These are phyloP conservation scores for Agapornis roseicollis DNA, from an alignment of 2,113 vertebrate genomes.

Conservation along the genomic window DNA sequence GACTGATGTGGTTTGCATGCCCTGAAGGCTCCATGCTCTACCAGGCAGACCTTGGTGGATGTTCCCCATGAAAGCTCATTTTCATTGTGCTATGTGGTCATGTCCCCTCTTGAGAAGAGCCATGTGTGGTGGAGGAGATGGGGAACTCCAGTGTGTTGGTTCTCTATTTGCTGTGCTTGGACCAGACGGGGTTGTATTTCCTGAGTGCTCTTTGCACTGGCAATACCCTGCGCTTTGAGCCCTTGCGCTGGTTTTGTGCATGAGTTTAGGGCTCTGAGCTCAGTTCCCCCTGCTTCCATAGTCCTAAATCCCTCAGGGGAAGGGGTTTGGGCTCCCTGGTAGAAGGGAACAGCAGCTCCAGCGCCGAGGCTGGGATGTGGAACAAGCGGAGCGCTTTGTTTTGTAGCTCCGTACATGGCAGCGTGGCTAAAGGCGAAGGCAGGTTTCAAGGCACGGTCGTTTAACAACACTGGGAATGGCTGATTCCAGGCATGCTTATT, in stretches of 20 bases:
- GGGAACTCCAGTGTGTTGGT: not conserved
- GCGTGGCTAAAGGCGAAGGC: conserved; percentile 54
- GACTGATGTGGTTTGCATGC: not conserved
- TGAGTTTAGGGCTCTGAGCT: rapidly evolving
- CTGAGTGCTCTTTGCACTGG: rapidly evolving
- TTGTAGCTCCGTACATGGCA: conserved; percentile 17
- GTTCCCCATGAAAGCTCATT: not conserved
- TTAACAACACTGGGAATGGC: conserved; percentile 49
- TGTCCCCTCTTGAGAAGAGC: not conserved
- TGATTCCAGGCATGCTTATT: conserved; percentile 62
- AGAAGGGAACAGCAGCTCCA: not conserved
- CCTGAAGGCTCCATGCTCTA: not conserved
- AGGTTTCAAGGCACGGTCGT: conserved; percentile 56
- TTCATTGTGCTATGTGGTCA: not conserved
- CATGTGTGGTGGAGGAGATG: rapidly evolving
- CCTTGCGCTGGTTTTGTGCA: not conserved
- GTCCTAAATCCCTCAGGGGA: not conserved
- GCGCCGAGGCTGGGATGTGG: not conserved
- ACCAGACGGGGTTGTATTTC: not conserved
- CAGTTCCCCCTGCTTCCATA: not conserved
- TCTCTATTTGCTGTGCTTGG: not conserved
- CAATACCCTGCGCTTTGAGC: not conserved
- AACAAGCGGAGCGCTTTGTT: conserved; percentile 36
- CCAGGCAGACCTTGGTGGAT: not conserved
- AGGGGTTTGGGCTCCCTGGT: not conserved